Conservation (phyloP, 2,797 vertebrate species). For the Gymnodraco acuticeps region DNA sequence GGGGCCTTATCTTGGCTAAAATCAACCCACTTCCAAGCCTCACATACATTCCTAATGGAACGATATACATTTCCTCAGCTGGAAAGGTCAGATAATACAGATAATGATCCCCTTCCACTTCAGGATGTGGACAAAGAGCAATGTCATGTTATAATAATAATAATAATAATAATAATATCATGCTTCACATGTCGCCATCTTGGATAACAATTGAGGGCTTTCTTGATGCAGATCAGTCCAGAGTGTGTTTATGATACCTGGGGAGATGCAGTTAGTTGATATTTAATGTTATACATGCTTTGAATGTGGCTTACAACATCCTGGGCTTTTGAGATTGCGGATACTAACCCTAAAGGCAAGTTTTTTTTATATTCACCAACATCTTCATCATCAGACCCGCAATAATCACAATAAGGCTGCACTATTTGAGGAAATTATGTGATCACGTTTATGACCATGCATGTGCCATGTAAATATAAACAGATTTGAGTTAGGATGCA, state of each 20-base stretch:
- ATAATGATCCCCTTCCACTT: not conserved
- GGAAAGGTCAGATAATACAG: slow-evolving; percentile 19
- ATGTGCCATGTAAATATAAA: too few species aligned
- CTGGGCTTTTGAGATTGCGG: not conserved
- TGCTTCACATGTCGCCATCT: slow-evolving; percentile 12
- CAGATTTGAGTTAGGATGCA: too few species aligned
- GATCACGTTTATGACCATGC: too few species aligned
- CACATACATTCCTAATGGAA: slow-evolving; percentile 1
- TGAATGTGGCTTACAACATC: slow-evolving; percentile 14
- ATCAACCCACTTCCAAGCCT: slow-evolving; percentile 7
- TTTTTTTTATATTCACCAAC: not conserved
- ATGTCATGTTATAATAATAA: not conserved
- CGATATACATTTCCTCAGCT: not conserved
- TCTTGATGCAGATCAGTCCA: slow-evolving; percentile 17
- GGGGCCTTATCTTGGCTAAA: not conserved
- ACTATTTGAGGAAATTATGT: too few species aligned
- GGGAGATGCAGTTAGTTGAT: slow-evolving; percentile 16
- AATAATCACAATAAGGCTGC: not conserved
- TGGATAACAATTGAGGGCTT: slow-evolving; percentile 1
- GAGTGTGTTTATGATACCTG: slow-evolving; percentile 4
- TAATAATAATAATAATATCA: not conserved
- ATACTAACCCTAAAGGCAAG: too few species aligned
- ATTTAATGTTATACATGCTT: slow-evolving; percentile 27
- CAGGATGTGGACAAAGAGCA: not conserved
- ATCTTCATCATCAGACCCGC: not conserved